These are phyloP conservation scores for Anabacerthia variegaticeps DNA, from an alignment of 2,797 vertebrate species.

Conservation along the genomic window DNA sequence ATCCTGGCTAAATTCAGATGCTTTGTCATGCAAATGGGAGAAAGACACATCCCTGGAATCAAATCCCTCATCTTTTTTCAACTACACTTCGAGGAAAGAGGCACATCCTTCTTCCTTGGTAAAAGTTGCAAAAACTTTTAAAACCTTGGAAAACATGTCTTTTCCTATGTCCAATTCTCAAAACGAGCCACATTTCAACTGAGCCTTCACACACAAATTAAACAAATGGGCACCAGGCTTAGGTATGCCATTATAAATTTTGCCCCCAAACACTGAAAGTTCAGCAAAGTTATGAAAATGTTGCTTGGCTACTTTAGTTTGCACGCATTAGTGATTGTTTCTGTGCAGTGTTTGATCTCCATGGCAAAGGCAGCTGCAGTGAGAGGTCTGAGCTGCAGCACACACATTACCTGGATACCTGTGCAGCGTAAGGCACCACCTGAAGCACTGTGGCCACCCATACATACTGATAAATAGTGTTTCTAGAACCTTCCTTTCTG, in stretches of 20 bases:
- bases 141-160: fast-evolving
- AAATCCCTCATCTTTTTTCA: background rate
- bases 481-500: background rate
- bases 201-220: background rate
- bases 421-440: background rate
- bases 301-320: background rate
- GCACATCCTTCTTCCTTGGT: fast-evolving
- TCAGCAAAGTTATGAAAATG: background rate
- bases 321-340: background rate
- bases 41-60: conserved; percentile 15
- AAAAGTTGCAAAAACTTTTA: background rate
- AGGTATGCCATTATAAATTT: background rate
- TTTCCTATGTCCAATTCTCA: background rate
- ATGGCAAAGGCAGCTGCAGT: background rate
- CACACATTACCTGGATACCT: background rate
- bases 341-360: background rate
- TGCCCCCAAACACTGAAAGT: background rate
- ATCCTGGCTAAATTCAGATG: conserved; percentile 37
- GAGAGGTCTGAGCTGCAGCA: background rate
- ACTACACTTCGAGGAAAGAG: background rate
- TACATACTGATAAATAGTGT: background rate
- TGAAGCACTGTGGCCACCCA: background rate
- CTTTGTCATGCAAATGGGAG: conserved; percentile 47
- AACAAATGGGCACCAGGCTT: background rate
- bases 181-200: background rate